These are phyloP conservation scores for Falco novaeseelandiae DNA, from an alignment of 2,797 vertebrate genomes.

Conservation along the genomic window DNA sequence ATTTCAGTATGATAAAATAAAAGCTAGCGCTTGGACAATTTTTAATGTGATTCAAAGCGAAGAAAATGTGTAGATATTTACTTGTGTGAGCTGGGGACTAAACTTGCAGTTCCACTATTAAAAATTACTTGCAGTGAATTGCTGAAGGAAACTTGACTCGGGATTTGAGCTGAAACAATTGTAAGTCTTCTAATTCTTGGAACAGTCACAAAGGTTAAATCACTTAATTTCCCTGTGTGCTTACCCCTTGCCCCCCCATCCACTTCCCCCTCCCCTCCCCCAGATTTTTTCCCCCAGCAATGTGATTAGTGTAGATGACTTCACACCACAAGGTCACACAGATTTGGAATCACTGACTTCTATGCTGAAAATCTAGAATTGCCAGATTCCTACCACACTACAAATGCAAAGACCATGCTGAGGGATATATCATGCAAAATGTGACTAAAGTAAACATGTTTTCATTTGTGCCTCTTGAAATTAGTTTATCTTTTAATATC, in stretches of 20 bases:
- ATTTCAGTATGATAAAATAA: neutral
- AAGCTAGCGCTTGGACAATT: neutral
- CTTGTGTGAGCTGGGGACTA: neutral
- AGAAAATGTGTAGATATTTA: neutral
- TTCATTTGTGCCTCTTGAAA: neutral
- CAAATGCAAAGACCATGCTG: neutral
- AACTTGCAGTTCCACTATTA: neutral
- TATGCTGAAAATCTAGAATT: neutral
- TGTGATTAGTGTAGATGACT: neutral
- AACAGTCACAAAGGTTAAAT: neutral
- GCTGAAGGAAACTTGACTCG: neutral
- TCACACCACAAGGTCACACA: neutral
- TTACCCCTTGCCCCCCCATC: accelerated
- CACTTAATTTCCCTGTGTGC: neutral
- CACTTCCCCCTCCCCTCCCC: accelerated
- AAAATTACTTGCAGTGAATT: neutral
- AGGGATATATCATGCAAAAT: neutral
- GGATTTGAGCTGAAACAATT: neutral
- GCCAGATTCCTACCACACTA: neutral
- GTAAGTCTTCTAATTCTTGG: neutral
- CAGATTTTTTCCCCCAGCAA: neutral
- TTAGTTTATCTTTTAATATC: neutral
- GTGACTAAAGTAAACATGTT: neutral
- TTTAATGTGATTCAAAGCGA: neutral
- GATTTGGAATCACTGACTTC: neutral